Base-by-base conservation (phyloP, 2,797 vertebrate genomes). In the Sandelia bainsii region DNA sequence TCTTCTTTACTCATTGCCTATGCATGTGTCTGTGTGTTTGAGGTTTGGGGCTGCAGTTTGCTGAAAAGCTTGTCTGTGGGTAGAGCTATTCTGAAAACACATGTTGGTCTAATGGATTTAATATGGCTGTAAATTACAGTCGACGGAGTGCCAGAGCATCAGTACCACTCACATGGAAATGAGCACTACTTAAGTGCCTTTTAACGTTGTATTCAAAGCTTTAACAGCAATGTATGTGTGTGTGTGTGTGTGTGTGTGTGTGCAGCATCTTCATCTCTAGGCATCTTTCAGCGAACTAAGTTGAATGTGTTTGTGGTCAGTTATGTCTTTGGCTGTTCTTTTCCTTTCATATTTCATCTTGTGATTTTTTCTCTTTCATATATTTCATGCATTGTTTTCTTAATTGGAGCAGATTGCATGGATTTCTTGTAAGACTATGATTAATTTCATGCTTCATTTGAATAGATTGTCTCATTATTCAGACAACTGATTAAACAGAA, bases 21-120 rank as follows among this genome's bases (percentile, higher is more conserved):
- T 62, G 1, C 68, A 45, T 70, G 65, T 67, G 72, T 75, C 54
- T 53, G 62, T 69, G 66, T 58, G 70, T 72, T 61, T 75, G 79
- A 81, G 82, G 84, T 90, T 71, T 76, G 51, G 59, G 64, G 27
- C 77, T 86, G 70, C 77, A 77, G 73, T 72, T 29, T 8, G 22
- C 77, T 77, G 80, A 60, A 63, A 62, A 67, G 69, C 87, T 85
- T 71, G 81, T 86, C 75, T 89, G 83, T 66, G 79, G 87, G 73
- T 44, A 77, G 69, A 78, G 72, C 85, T 84, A 53, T 76, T 74
- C 70, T 83, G 69, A 79, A 85, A 90, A 87, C 92, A 90, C 74
- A 75, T 90, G 91, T 90, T 87, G 80, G 77, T 86, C 82, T 92
- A 91, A 93, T 93, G 83, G 89, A 81, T 92, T 92, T 90, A 91